phyloP scores from a whole-genome alignment of 2,888 invertebrate genomes.

The Beris chalybata region DNA sequence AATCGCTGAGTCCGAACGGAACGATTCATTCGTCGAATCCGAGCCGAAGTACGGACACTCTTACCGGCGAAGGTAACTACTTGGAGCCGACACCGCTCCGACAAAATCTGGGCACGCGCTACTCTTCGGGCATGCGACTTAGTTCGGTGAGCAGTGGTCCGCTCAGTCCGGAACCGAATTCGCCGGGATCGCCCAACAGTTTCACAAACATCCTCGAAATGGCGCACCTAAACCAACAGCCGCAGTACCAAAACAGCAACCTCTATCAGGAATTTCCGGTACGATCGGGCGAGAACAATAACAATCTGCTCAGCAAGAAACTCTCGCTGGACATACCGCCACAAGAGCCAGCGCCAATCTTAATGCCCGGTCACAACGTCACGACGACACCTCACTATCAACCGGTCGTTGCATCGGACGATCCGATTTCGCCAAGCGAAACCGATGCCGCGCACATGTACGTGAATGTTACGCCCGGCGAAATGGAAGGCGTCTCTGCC shows the following conservation, averaged over 20 bases:
- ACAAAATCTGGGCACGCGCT: conserved; percentile 42
- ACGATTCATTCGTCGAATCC: conserved; percentile 38
- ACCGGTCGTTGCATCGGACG: conserved; percentile 19
- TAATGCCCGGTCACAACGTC: conserved; percentile 23
- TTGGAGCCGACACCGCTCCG: conserved; percentile 51
- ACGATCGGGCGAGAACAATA: conserved; percentile 57
- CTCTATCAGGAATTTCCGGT: conserved; percentile 63
- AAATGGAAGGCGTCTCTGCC: conserved; percentile 41
- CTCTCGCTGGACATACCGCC: conserved; percentile 52
- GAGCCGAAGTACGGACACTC: conserved; percentile 39
- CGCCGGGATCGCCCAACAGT: conserved; percentile 61
- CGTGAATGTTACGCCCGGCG: conserved; percentile 57
- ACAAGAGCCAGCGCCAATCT: conserved; percentile 51
- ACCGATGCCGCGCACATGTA: conserved; percentile 53
- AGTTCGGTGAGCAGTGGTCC: conserved; percentile 48
- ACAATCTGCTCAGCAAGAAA: conserved; percentile 45
- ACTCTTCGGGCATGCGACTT: conserved; percentile 41
- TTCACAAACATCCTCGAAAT: conserved; percentile 60
- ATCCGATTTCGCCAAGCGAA: conserved; percentile 30
- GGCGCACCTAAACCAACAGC: conserved; percentile 56
- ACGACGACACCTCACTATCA: conserved; percentile 2
- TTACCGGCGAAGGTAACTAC: conserved; percentile 43
- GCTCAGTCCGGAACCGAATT: conserved; percentile 47
- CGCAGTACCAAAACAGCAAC: conserved; percentile 56
- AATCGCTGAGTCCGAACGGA: conserved; percentile 37